These are phyloP conservation scores for Pseudomyrmex concolor DNA, from an alignment of 1,140 invertebrate species.

Conservation along the genomic window DNA sequence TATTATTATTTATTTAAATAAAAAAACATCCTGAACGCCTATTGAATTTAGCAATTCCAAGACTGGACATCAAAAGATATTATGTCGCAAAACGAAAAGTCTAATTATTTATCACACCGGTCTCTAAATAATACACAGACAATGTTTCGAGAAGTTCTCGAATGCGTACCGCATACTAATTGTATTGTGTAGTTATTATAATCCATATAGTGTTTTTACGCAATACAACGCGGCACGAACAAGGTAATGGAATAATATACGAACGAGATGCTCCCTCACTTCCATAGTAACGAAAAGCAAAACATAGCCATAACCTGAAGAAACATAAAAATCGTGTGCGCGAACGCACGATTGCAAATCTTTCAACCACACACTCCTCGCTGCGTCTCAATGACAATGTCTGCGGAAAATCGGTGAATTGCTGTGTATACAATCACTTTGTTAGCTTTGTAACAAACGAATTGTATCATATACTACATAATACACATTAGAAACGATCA, in stretches of 20 bases:
- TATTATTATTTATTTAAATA: conserved; percentile 46
- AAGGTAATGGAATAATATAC: background rate
- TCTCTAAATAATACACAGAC: background rate
- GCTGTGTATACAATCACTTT: conserved; percentile 16
- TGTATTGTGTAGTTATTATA: background rate
- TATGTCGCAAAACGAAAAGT: background rate
- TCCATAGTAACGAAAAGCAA: conserved; percentile 58
- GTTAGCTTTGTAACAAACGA: conserved; percentile 18
- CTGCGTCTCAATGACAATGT: conserved; percentile 47
- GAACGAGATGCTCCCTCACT: conserved; percentile 1
- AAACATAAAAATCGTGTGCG: background rate
- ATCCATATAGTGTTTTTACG: background rate
- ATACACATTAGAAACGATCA: conserved; percentile 35
- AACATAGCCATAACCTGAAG: conserved; percentile 64
- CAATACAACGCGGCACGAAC: background rate
- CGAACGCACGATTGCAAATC: background rate
- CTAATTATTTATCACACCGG: conserved; percentile 12
- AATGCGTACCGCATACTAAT: background rate
- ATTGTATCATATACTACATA: conserved; percentile 25
- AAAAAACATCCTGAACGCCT: conserved; percentile 26
- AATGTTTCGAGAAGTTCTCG: too few species aligned
- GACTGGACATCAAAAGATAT: conserved; percentile 1
- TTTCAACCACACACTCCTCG: background rate
- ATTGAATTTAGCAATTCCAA: conserved; percentile 11
- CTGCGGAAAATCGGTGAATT: conserved; percentile 63